phyloP scores from a whole-genome alignment of 1,140 invertebrate species.

The Leptinotarsa undecemlineata region DNA sequence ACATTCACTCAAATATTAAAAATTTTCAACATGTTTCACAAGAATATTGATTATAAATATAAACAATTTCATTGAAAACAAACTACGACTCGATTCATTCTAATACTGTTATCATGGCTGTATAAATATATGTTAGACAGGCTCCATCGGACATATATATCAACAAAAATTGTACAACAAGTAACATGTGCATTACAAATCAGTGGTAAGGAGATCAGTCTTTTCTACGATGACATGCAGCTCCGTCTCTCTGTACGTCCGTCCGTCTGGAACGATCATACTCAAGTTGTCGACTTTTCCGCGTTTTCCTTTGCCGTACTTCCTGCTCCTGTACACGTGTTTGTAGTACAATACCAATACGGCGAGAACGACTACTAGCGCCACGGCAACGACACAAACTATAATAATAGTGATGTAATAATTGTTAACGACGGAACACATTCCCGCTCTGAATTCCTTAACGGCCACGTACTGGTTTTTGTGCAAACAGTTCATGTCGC shows the following conservation, averaged over 20 bases:
- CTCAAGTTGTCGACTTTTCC: constrained; percentile 53
- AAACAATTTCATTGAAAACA: too few species aligned
- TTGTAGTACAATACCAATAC: constrained; percentile 43
- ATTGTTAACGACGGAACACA: constrained; percentile 46
- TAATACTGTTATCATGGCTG: too few species aligned
- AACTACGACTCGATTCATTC: too few species aligned
- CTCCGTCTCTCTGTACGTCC: constrained; percentile 81
- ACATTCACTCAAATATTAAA: too few species aligned
- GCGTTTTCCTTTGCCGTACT: constrained; percentile 58
- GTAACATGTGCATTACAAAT: constrained; percentile 62
- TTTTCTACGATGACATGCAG: constrained; percentile 82
- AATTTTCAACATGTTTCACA: too few species aligned
- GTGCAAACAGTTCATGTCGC: constrained; percentile 47
- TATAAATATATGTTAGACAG: too few species aligned
- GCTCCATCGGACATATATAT: not conserved
- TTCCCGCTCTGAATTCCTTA: constrained; percentile 42
- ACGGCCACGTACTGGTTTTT: constrained; percentile 41
- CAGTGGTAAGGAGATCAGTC: constrained; percentile 76
- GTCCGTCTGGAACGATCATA: constrained; percentile 76
- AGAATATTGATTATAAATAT: too few species aligned
- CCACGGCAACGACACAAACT: constrained; percentile 40
- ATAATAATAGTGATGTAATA: constrained; percentile 46
- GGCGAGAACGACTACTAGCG: constrained; percentile 37
- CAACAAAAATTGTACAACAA: not conserved
- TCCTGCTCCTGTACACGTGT: constrained; percentile 44